Evolutionary conservation across 2,113 vertebrate species (phyloP).

Genomic region (Irena cyanogastra): DNA sequence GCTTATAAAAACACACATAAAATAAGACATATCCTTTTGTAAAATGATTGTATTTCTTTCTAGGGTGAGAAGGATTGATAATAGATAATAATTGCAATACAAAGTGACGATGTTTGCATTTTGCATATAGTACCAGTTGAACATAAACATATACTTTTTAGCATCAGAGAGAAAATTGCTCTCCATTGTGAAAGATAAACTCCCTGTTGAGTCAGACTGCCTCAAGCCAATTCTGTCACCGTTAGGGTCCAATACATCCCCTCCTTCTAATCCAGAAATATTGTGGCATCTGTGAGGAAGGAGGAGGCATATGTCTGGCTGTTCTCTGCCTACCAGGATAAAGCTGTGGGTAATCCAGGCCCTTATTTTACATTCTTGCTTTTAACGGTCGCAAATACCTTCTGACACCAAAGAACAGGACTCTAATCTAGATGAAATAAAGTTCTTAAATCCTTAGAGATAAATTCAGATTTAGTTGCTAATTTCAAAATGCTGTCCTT

Average conservation of each 20-base stretch:
- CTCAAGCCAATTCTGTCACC: neutral
- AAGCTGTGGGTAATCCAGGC: constrained; percentile 47
- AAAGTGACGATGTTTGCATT: neutral
- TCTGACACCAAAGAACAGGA: constrained; percentile 27
- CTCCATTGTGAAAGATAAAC: constrained; percentile 7
- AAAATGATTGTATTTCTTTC: neutral
- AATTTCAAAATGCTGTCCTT: constrained; percentile 30
- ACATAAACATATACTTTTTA: neutral
- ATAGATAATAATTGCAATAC: neutral
- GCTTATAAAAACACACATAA: neutral
- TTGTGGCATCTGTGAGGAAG: constrained; percentile 24
- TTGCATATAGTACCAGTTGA: neutral
- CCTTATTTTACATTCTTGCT: constrained; percentile 33
- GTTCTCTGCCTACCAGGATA: neutral
- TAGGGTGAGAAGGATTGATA: neutral
- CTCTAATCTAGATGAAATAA: constrained; percentile 51
- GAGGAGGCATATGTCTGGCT: constrained; percentile 25
- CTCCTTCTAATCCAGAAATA: constrained; percentile 45
- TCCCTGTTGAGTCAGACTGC: neutral
- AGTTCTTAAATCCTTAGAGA: constrained; percentile 48
- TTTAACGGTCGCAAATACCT: constrained; percentile 35
- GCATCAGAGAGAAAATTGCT: neutral
- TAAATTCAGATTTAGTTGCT: constrained; percentile 48
- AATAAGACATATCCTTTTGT: neutral
- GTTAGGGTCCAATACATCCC: neutral